Evolutionary conservation across 2,888 invertebrate genomes (phyloP), one percentile per base, ranked within the genome.

Genomic region (Lobophora halterata): DNA sequence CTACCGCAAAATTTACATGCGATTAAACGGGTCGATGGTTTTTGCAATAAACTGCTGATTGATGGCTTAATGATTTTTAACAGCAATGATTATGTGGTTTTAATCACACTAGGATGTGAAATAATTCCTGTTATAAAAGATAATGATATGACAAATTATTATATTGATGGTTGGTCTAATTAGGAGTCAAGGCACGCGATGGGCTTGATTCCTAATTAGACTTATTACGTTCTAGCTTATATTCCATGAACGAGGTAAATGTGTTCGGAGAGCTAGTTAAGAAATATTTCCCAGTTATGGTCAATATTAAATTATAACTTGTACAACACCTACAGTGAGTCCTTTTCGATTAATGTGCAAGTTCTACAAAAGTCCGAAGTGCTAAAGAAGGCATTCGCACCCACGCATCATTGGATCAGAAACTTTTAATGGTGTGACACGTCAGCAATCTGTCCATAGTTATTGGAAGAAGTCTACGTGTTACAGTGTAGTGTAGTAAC

Each of bases 361-460:
- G 30, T 42, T 30, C 18, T 28, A 32, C 13, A 35, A 28, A 37
- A 23, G 17, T 23, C 30, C 26, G 14, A 20, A 46, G 33, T 39
- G 42, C 38, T 23, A 41, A 43, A 51, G 29, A 47, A 32, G 33
- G 25, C 20, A 40, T 46, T 38, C 36, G 25, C 36, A 26, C 38
- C 32, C 34, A 49, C 58, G 60, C 61, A 61, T 65, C 71, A 74
- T 52, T 71, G 73, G 63, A 61, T 72, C 68, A 66, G 70, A 73
- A 76, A 77, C 61, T 77, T 78, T 77, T 78, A 79, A 79, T 74
- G 75, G 65, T 55, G 52, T 13, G 56, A 65, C 58, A 69, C 65
- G 65, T 62, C 64, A 67, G 61, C 67, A 62, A 64, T 65, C 60
- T 65, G 61, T 68, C 48, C 45, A 37, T 36, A 46, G 38, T 42